Evolutionary conservation across 2,113 vertebrate genomes (phyloP).

Genomic region (Notothenia rossii): DNA sequence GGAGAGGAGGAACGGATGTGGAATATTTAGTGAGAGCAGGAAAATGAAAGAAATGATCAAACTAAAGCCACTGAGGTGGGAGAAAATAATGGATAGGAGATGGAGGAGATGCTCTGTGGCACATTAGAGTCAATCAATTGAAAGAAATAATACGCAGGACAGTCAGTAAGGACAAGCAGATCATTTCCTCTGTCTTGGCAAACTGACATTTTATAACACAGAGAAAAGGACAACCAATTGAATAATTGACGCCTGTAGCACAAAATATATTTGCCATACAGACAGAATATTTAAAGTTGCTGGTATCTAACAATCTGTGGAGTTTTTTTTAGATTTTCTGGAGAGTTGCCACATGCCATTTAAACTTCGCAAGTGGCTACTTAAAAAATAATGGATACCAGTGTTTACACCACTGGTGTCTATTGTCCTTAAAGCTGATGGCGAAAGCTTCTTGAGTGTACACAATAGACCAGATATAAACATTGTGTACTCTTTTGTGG

Average conservation of each 20-base stretch:
- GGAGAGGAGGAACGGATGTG: not conserved
- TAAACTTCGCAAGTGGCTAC: too few species aligned
- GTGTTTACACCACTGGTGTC: too few species aligned
- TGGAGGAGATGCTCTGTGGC: constrained; percentile 77
- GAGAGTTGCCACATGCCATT: too few species aligned
- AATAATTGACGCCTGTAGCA: too few species aligned
- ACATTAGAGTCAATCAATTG: constrained; percentile 88
- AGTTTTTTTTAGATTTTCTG: too few species aligned
- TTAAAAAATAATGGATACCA: too few species aligned
- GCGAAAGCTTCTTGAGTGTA: not conserved
- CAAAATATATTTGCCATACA: too few species aligned
- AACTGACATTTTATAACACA: not conserved
- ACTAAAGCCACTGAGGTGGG: constrained; percentile 16
- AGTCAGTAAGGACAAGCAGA: constrained; percentile 31
- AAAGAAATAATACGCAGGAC: not conserved
- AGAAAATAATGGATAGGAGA: constrained; percentile 42
- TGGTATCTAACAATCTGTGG: too few species aligned
- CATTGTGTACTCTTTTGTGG: not conserved
- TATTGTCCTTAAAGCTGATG: too few species aligned
- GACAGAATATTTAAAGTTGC: too few species aligned
- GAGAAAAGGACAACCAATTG: not conserved
- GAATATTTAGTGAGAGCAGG: not conserved
- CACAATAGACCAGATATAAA: constrained; percentile 4
- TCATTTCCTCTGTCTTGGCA: not conserved
- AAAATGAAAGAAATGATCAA: not conserved